Evolutionary conservation across 2,797 vertebrate species (phyloP), one percentile per base, ranked within the genome.

Genomic region (Etheostoma perlongum): DNA sequence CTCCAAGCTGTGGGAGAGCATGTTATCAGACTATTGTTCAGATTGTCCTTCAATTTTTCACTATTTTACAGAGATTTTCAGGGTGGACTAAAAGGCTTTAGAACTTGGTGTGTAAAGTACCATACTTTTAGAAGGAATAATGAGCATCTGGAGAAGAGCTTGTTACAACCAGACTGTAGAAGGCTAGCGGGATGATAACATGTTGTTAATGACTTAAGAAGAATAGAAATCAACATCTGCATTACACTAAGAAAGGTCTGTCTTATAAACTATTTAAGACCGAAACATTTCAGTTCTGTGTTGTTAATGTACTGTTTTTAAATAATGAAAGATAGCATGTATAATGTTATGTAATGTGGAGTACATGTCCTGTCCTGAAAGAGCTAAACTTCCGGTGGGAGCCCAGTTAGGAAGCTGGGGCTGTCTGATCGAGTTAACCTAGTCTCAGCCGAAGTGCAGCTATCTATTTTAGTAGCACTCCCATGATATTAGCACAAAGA

Each of bases 1-100:
- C 74, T 85, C 42, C 11, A 47, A 76, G 82, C 84, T 80, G 61
- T 81, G 82, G 63, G 71, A 82, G 76, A 78, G 73, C 68, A 66
- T 84, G 84, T 74, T 89, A 85, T 85, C 74, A 9, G 71, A 81
- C 77, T 61, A 79, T 90, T 89, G 89, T 91, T 89, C 64, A 67
- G 69, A 88, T 86, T 85, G 54, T 81, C 85, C 83, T 77, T 66
- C 33, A 54, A 51, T 81, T 70, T 79, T 72, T 69, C 42, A 25
- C 19, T 54, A 54, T 84, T 88, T 91, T 79, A 77, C 79, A 58
- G 57, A 66, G 81, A 72, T 82, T 80, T 91, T 52, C 2, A 6
- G 62, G 67, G 27, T 83, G 90, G 83, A 67, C 60, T 57, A 46
- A 57, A 82, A 71, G 67, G 62, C 62, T 87, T 85, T 66, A 67